phyloP scores from a whole-genome alignment of 2,888 invertebrate genomes.

The Pristionchus exspectatus region DNA sequence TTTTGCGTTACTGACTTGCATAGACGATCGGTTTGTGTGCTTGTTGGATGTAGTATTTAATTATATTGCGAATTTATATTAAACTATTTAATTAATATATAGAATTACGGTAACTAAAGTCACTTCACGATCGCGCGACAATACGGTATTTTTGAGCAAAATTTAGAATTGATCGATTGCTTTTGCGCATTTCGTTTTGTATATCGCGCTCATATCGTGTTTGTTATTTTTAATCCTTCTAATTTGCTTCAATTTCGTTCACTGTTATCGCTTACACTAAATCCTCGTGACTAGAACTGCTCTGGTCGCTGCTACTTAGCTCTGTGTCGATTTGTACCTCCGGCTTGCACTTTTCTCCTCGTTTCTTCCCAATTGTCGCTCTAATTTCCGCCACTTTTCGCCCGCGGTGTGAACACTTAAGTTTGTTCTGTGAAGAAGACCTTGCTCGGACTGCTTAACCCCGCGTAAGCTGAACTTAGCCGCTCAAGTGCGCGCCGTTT shows the following conservation, averaged over 20 bases:
- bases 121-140: background rate
- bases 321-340: background rate
- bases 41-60: background rate
- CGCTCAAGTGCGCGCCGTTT: background rate
- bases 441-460: constrained; percentile 24
- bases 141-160: background rate
- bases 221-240: background rate
- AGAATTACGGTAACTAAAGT: background rate
- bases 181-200: background rate
- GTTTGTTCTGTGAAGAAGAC: constrained; percentile 37
- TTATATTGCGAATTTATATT: background rate
- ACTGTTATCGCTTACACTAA: background rate
- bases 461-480: background rate
- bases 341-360: constrained; percentile 31
- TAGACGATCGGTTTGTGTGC: background rate
- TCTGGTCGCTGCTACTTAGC: background rate
- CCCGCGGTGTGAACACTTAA: constrained; percentile 46
- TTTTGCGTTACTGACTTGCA: constrained; percentile 12
- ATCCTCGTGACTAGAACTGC: background rate
- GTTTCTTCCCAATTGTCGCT: constrained; percentile 9
- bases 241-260: background rate
- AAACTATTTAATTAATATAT: no score
- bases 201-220: background rate
- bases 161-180: background rate
- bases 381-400: constrained; percentile 45